Percentiles rank a stretch among this genome's conserved stretches.
Conservation (phyloP, 1,140 invertebrate species). For the Drosophila pachea region DNA sequence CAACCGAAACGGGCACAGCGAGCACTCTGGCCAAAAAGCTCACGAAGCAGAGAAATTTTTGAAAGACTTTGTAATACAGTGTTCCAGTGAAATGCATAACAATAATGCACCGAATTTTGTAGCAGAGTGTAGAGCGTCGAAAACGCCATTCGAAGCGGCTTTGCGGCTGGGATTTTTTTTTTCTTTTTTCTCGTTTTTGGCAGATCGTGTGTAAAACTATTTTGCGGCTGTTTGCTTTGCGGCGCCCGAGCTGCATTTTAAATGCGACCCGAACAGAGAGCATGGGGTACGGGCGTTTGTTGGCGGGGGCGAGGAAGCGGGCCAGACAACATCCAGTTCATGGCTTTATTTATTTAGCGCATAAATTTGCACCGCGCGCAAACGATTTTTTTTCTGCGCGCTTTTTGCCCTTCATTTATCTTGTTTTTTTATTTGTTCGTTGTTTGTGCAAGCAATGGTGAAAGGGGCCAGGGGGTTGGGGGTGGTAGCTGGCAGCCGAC, state of each 20-base stretch:
- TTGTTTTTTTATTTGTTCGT: conserved; percentile 18
- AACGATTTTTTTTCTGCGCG: conserved; percentile 43
- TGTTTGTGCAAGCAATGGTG: background rate
- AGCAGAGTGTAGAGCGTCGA: conserved; percentile 33
- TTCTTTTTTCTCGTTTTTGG: conserved; percentile 19
- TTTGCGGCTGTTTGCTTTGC: conserved; percentile 74
- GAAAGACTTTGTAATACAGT: background rate
- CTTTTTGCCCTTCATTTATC: conserved; percentile 17
- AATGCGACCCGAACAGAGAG: conserved; percentile 23
- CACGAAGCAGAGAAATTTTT: conserved; percentile 19
- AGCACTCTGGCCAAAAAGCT: conserved; percentile 6
- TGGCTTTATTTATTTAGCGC: conserved; percentile 77
- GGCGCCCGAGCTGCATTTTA: conserved; percentile 55
- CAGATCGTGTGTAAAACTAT: conserved; percentile 55
- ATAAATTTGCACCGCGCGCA: conserved; percentile 66
- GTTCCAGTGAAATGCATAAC: conserved; percentile 41
- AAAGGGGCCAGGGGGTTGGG: too few relatives aligned
- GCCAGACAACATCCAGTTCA: conserved; percentile 60
- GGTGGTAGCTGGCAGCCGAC: background rate
- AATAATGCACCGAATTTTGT: conserved; percentile 6
- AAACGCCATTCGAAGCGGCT: conserved; percentile 40
- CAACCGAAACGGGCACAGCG: conserved; percentile 4
- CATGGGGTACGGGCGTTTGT: too few relatives aligned
- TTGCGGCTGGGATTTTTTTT: conserved; percentile 9
- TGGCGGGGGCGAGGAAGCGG: background rate